A percentile compares a stretch with the other conserved stretches of the same genome.
phyloP scores from a whole-genome alignment of 2,888 invertebrate species.

The Drosophila borborema region DNA sequence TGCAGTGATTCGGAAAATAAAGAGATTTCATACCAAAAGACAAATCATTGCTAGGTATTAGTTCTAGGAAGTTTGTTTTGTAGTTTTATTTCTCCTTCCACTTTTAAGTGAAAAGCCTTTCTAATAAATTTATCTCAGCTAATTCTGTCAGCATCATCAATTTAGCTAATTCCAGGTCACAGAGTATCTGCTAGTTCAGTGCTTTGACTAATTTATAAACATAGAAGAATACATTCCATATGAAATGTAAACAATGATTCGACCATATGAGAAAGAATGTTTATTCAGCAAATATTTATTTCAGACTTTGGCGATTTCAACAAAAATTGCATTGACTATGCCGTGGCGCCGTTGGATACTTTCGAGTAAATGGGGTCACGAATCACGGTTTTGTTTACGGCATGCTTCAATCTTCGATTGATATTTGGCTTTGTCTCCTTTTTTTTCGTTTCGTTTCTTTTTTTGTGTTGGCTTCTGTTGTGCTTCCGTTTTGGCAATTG shows the following conservation, averaged over 20 bases:
- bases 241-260: slow-evolving; percentile 12
- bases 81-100: background rate
- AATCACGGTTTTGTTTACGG: slow-evolving; percentile 30
- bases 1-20: no score
- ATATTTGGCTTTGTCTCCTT: slow-evolving; percentile 6
- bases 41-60: no score
- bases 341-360: slow-evolving; percentile 23
- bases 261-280: slow-evolving; percentile 7
- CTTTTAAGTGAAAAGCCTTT: background rate
- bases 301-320: slow-evolving; percentile 18
- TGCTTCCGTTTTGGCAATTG: slow-evolving; percentile 57
- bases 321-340: slow-evolving; percentile 21
- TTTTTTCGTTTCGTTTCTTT: background rate
- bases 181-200: background rate
- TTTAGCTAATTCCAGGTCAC: background rate
- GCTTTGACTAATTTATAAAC: background rate
- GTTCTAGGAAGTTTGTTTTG: no score
- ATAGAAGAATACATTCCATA: background rate
- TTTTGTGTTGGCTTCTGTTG: slow-evolving; percentile 26
- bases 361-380: background rate
- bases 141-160: background rate
- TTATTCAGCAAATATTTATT: slow-evolving; percentile 38
- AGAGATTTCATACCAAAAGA: no score
- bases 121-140: background rate
- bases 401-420: slow-evolving; percentile 22